Base-by-base conservation (phyloP, 1,140 invertebrate species). In the Mycetomoellerius zeteki region DNA sequence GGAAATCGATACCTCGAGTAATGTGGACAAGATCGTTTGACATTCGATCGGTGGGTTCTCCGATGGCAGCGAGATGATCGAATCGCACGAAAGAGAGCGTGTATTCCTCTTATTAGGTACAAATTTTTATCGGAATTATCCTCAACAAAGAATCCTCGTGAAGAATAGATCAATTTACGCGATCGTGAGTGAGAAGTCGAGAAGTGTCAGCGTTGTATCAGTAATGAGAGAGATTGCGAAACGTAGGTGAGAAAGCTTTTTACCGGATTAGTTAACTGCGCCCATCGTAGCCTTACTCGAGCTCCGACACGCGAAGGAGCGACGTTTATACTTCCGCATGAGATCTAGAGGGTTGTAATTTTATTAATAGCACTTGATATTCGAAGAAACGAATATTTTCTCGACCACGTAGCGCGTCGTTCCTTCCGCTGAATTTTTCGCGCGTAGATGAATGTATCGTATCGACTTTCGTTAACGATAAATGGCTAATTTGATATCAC, bases 191-290 rank as follows among this genome's bases (percentile, higher is more conserved):
- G 21, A 71, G 52, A 82, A 16, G 19, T 47, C 33, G 67, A 60
- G 14, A 82, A 47, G 37, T 73, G 80, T 84, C 80, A 58, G 24
- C 37, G 78, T 71, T 50, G 50, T 21, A 37, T 64, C 75, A 8
- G 19, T 24, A 37, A 76, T 58, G 19, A 43, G 33, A 47, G 54
- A 73, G 24, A 60, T 81, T 54, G 77, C 47, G 30, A 37, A 21
- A 50, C 37, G 54, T 24, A n/a, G 24, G 37, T 33, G 54, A 60
- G 43, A 73, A 60, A 75, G 69, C 69, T 84, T 84, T 73, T 21
- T 60, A 73, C 56, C 24, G 69, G 58, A 84, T 84, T 75, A 73
- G 69, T 60, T 84, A 84, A 84, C 80, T 75, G 69, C 65, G 77
- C 47, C 64, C 64, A 52, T 69, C 62, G 54, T 82, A 62, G 80